Evolutionary conservation across 1,140 invertebrate genomes (phyloP), one percentile per base, ranked within the genome.

Genomic region (Calephelis virginiensis): DNA sequence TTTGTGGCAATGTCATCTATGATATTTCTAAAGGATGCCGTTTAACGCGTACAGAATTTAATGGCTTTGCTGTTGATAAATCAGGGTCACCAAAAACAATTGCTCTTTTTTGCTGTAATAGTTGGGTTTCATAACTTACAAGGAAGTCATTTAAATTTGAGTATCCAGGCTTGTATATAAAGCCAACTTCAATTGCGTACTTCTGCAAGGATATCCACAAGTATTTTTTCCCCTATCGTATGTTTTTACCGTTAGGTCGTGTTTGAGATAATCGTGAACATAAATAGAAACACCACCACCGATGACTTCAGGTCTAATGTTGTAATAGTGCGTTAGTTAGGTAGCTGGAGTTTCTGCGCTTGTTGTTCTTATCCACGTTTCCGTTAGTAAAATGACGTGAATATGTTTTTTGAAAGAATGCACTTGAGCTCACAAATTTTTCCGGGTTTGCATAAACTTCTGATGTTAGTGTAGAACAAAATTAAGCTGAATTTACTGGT

Each of bases 311-410:
- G 60, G 8, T 53, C 66, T 62, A 11, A n/a, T 38, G 53, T 50
- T 61, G 40, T 61, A 69, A 45, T 64, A 64, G 37, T 69, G 67
- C 9, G 62, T 60, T 64, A 69, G 43, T 64, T 47, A n/a, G 49
- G 53, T 10, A 69, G n/a, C 64, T 69, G 13, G 3, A 69, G 11
- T n/a, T 37, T 4, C 17, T 48, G 28, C 4, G 67, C 53, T 61
- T 69, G 50, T 12, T 64, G 12, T 45, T 59, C 61, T 68, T 59
- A 68, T 68, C 66, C 66, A 68, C n/a, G 66, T 68, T 63, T 63
- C 66, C 2, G 46, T 40, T 48, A 61, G 11, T 40, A 66, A 13
- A n/a, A 64, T 59, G 8, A 64, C 60, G 45, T 68, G 67, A 40
- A 68, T 65, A 9, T n/a, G 6, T 59, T 7, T 45, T 49, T 43